A percentile compares a stretch with the other conserved stretches of the same genome.
Conservation (phyloP, 2,797 vertebrate genomes). For the Tenualosa thibaudeaui region DNA sequence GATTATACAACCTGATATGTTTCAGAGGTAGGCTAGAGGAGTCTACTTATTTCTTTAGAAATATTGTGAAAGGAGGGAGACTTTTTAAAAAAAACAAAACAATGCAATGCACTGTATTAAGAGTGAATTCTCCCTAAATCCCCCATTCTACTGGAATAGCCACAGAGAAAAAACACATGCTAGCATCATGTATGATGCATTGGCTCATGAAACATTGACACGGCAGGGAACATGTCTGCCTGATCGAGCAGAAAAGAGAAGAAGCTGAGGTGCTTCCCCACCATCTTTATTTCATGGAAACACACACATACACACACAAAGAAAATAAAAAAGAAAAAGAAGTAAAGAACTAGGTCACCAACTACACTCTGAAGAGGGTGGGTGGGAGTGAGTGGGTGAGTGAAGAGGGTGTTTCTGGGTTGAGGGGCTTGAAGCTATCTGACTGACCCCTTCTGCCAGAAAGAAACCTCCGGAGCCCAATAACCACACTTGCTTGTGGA, state of each 20-base stretch:
- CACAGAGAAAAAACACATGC: background rate
- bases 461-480: background rate
- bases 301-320: background rate
- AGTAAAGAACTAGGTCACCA: conserved; percentile 5
- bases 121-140: background rate
- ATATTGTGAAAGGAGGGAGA: background rate
- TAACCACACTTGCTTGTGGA: background rate
- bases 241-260: conserved; percentile 34
- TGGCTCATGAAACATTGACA: conserved; percentile 45
- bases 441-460: background rate
- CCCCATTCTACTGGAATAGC: background rate
- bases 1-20: background rate
- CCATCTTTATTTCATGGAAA: conserved; percentile 38
- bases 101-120: background rate
- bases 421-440: background rate
- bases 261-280: conserved; percentile 34
- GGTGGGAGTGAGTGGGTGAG: no score
- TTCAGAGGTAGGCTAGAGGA: background rate
- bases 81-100: no score
- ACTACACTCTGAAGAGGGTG: conserved; percentile 1
- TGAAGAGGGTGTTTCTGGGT: background rate
- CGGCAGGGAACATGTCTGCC: conserved; percentile 31
- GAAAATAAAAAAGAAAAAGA: background rate
- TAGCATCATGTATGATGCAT: conserved; percentile 35
- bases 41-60: background rate